phyloP scores from a whole-genome alignment of 2,797 vertebrate species.

The Mormyrus hasselquistii region DNA sequence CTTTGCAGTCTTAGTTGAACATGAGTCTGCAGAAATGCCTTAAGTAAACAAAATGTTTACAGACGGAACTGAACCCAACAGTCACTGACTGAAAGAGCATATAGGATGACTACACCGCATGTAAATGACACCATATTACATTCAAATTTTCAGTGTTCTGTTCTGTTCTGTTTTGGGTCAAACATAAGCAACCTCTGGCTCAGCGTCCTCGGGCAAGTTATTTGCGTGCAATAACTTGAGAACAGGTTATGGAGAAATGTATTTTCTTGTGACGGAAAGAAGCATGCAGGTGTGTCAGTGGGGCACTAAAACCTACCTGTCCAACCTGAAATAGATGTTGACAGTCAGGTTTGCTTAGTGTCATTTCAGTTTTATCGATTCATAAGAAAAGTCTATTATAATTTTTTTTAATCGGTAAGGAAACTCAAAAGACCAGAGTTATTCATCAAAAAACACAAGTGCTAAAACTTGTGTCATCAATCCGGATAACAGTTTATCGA shows the following conservation, averaged over 20 bases:
- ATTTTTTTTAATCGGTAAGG: background rate
- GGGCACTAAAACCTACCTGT: background rate
- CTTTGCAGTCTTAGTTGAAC: background rate
- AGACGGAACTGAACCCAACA: background rate
- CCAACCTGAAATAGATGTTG: background rate
- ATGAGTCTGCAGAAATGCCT: background rate
- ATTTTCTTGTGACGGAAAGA: background rate
- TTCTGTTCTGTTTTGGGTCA: background rate
- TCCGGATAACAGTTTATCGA: background rate
- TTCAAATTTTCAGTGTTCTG: background rate
- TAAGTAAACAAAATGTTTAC: background rate
- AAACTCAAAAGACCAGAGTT: background rate
- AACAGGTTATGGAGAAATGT: background rate
- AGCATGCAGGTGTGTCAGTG: background rate
- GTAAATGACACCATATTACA: background rate
- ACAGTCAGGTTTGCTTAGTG: background rate
- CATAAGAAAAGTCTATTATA: background rate
- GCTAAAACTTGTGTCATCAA: background rate
- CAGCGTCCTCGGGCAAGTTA: background rate
- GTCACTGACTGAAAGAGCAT: background rate
- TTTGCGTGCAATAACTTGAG: background rate
- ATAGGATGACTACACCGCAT: background rate
- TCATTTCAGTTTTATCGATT: background rate
- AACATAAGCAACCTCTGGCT: background rate
- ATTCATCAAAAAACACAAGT: background rate